Conservation (phyloP, 2,113 vertebrate genomes). For the Cyphomyrus plagiostoma region DNA sequence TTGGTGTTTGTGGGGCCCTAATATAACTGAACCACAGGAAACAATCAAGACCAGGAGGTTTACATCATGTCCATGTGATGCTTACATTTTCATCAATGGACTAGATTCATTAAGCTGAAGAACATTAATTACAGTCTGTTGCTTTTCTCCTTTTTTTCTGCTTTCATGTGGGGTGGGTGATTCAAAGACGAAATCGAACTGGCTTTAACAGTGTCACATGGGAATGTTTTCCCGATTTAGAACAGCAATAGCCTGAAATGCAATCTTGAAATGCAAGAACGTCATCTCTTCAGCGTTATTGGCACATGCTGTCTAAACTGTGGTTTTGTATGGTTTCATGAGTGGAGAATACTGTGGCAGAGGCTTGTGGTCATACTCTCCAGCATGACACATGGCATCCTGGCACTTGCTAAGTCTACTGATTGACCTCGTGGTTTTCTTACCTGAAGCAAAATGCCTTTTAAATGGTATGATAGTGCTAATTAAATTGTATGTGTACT, state of each 20-base stretch:
- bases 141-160: background rate
- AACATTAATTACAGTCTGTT: background rate
- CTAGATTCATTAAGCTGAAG: background rate
- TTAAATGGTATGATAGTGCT: background rate
- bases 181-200: background rate
- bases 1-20: background rate
- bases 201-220: constrained; percentile 17
- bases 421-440: background rate
- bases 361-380: background rate
- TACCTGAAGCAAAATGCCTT: background rate
- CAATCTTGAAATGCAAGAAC: background rate
- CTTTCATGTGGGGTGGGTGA: constrained; percentile 15
- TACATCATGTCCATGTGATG: background rate
- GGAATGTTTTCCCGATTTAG: background rate
- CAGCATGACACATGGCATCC: background rate
- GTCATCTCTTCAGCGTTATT: background rate
- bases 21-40: background rate
- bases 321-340: background rate
- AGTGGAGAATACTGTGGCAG: background rate
- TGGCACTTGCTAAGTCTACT: background rate
- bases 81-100: constrained; percentile 3
- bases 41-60: background rate
- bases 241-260: background rate
- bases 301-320: background rate
- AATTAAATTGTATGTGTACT: background rate